Evolutionary conservation across 2,888 invertebrate genomes (phyloP).

Genomic region (Zeuzera pyrina): DNA sequence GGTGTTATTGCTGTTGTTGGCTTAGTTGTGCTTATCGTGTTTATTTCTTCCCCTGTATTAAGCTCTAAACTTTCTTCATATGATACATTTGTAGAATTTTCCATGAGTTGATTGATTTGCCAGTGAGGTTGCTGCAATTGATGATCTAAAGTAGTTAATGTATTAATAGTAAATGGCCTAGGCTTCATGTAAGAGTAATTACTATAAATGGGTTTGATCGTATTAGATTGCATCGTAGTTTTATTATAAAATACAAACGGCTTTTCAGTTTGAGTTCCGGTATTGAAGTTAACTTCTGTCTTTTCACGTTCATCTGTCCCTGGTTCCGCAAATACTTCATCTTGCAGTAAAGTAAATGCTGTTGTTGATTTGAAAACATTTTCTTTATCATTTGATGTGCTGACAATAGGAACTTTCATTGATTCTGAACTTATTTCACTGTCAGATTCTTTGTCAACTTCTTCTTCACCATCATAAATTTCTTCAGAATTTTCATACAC

Average conservation of each 20-base stretch:
- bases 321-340: slow-evolving; percentile 27
- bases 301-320: slow-evolving; percentile 21
- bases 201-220: slow-evolving; percentile 47
- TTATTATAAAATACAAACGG: slow-evolving; percentile 49
- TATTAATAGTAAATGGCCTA: slow-evolving; percentile 54
- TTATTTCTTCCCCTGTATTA: slow-evolving; percentile 61
- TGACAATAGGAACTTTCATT: slow-evolving; percentile 59
- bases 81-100: slow-evolving; percentile 49
- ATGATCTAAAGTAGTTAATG: slow-evolving; percentile 45
- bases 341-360: slow-evolving; percentile 32
- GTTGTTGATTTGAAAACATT: slow-evolving; percentile 25
- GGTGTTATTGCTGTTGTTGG: slow-evolving; percentile 27
- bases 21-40: slow-evolving; percentile 24
- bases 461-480: slow-evolving; percentile 59
- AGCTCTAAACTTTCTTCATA: slow-evolving; percentile 56
- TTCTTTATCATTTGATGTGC: slow-evolving; percentile 40
- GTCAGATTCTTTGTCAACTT: slow-evolving; percentile 36
- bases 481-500: slow-evolving; percentile 60
- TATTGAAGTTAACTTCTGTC: slow-evolving; percentile 33
- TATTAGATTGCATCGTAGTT: slow-evolving; percentile 44
- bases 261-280: slow-evolving; percentile 65
- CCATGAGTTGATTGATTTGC: slow-evolving; percentile 62
- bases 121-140: slow-evolving; percentile 65
- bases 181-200: slow-evolving; percentile 43
- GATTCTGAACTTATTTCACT: slow-evolving; percentile 63